Percentiles rank a stretch among this genome's conserved stretches.
Evolutionary conservation across 1,140 invertebrate species (phyloP).

Genomic region (Drosophila mauritiana): DNA sequence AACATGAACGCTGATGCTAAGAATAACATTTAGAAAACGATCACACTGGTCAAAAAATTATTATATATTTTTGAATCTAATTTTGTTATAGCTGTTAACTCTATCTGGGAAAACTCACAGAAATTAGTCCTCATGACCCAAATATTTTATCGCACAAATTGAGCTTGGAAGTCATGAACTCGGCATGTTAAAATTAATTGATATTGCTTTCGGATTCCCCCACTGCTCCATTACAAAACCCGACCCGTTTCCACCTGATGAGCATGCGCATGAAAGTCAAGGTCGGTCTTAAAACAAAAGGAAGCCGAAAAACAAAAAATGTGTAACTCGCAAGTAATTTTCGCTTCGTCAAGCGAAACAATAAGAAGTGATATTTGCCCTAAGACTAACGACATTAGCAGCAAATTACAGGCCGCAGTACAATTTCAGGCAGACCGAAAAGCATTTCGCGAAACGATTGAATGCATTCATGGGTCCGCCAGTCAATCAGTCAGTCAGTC

Average conservation of each 20-base stretch:
- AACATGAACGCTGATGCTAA: too few species aligned
- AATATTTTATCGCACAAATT: slow-evolving; percentile 12
- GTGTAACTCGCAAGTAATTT: slow-evolving; percentile 43
- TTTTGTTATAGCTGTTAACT: not conserved
- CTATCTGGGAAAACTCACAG: not conserved
- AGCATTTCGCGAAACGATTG: slow-evolving; percentile 60
- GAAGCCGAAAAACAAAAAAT: slow-evolving; percentile 6
- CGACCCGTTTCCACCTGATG: slow-evolving; percentile 34
- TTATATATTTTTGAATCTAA: not conserved
- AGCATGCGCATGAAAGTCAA: slow-evolving; percentile 65
- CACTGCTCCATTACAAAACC: slow-evolving; percentile 35
- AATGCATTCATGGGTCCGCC: slow-evolving; percentile 48
- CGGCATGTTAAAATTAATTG: slow-evolving; percentile 25
- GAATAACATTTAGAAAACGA: too few species aligned
- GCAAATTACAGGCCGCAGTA: slow-evolving; percentile 58
- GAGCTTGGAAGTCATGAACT: slow-evolving; percentile 13
- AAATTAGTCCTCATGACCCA: not conserved
- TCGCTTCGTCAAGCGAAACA: slow-evolving; percentile 68
- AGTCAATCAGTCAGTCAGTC: slow-evolving; percentile 55
- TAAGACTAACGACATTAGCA: slow-evolving; percentile 28
- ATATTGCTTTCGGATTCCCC: slow-evolving; percentile 34
- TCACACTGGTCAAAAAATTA: too few species aligned
- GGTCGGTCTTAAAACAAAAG: slow-evolving; percentile 37
- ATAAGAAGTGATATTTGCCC: slow-evolving; percentile 46
- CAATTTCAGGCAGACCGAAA: slow-evolving; percentile 28